Evolutionary conservation across 2,888 invertebrate genomes (phyloP).

Genomic region (Sarcophaga carnaria): DNA sequence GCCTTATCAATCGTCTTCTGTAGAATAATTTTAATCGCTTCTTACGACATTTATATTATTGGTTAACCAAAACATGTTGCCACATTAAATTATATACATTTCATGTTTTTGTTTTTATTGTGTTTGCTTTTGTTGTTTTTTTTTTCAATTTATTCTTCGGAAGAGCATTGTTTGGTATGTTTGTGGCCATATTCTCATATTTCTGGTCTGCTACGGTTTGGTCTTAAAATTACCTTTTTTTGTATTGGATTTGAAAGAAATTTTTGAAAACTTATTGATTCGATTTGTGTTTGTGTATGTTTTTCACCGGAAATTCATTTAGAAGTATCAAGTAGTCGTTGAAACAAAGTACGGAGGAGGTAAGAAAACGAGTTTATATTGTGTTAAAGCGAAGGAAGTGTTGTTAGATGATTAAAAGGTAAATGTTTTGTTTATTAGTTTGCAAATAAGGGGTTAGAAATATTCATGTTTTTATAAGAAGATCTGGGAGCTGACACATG

Average conservation of each 20-base stretch:
- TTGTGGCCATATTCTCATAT: neutral
- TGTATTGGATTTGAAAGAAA: neutral
- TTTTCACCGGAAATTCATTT: slow-evolving; percentile 53
- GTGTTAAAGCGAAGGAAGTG: neutral
- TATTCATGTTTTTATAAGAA: too few relatives aligned
- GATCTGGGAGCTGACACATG: too few relatives aligned
- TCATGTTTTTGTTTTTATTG: slow-evolving; percentile 6
- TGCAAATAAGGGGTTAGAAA: neutral
- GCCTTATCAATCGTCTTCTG: neutral
- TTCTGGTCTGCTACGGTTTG: neutral
- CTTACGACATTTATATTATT: slow-evolving; percentile 57
- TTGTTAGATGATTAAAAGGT: neutral
- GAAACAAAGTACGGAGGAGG: slow-evolving; percentile 13
- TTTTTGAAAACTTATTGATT: slow-evolving; percentile 41
- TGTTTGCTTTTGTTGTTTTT: too few relatives aligned
- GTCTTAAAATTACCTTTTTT: neutral
- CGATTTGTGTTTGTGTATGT: slow-evolving; percentile 14
- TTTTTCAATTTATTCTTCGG: too few relatives aligned
- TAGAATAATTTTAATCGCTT: slow-evolving; percentile 50
- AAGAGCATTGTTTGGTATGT: slow-evolving; percentile 3
- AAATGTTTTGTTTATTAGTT: too few relatives aligned
- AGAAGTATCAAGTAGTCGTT: slow-evolving; percentile 45
- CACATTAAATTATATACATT: slow-evolving; percentile 45
- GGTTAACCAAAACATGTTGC: slow-evolving; percentile 62
- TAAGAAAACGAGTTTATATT: slow-evolving; percentile 1